Conservation (phyloP, 2,888 invertebrate genomes). For the Tortrix viridana region DNA sequence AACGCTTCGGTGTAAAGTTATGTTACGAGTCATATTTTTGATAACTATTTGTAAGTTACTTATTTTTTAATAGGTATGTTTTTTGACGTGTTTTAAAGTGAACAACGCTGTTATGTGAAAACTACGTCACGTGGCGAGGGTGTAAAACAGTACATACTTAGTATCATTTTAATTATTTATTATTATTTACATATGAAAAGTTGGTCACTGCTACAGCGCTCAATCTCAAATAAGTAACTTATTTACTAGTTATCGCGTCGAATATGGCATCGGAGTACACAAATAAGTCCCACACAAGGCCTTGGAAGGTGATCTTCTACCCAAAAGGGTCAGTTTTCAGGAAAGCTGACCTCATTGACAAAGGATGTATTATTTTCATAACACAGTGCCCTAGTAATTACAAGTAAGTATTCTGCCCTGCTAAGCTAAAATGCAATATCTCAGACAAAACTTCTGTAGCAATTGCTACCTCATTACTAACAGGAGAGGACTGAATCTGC, state of each 20-base stretch:
- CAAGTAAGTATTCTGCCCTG: constrained; percentile 52
- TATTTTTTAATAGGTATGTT: not conserved
- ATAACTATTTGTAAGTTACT: not conserved
- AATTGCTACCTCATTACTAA: no score
- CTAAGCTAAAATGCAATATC: no score
- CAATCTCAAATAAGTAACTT: no score
- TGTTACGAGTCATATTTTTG: not conserved
- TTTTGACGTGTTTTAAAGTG: not conserved
- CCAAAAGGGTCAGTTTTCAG: constrained; percentile 62
- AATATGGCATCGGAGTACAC: constrained; percentile 50
- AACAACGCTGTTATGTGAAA: not conserved
- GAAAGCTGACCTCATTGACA: constrained; percentile 66
- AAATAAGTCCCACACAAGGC: constrained; percentile 51
- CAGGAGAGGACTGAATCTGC: no score
- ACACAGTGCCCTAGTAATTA: constrained; percentile 60
- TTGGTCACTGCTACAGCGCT: no score
- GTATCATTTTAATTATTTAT: no score
- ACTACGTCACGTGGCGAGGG: no score
- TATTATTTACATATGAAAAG: no score
- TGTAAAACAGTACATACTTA: not conserved
- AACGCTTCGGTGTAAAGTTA: not conserved
- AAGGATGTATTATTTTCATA: constrained; percentile 61
- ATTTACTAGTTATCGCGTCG: constrained; percentile 43
- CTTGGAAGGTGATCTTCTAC: constrained; percentile 59
- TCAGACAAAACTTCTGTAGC: no score